Base-by-base conservation (phyloP, 2,797 vertebrate genomes). In the Ctenopoma kingsleyae region DNA sequence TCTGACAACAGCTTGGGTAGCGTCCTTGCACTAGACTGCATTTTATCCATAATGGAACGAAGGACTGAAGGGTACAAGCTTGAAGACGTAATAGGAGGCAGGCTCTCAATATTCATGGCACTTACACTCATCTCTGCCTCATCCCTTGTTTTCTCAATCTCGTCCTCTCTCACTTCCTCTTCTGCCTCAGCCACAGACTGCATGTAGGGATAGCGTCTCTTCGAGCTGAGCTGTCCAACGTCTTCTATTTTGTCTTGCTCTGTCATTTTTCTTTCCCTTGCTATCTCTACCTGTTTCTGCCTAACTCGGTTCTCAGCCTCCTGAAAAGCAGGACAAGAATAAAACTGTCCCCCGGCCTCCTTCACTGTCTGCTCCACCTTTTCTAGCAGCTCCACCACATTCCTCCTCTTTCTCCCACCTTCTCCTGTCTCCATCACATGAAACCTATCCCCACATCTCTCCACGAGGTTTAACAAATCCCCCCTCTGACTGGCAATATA, bases 391-490 rank as follows among this genome's bases (percentile, higher is more conserved):
- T 92, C 87, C 0, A 9, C 64, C 64, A 90, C 79, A 20, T 82
- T 90, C 19, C 19, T 27, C 11, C 46, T 54, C 15, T 48, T 67
- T 16, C 32, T 32, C 6, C 15, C n/a, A 9, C 52, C 69, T 32
- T 40, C 53, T 46, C 16, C 66, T 0, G 4, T 61, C 67, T 93
- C 89, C 74, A 94, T 74, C 38, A 95, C 77, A 27, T 95, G 94
- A 78, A 92, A 94, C 41, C 87, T 90, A 81, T 95, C 95, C 0
- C 87, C 72, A 4, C 94, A 95, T 69, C 75, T 88, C 84, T 95
- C 91, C 51, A 95, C 94, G 7, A 95, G 77, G 71, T 90, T 89
- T 66, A 95, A 79, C 75, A 95, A 79, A 87, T 95, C 94, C 0
- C 22, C 43, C 1, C 91, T 80, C 43, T 86, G 79, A 27, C 47